Evolutionary conservation across 2,113 vertebrate genomes (phyloP).

Genomic region (Oostethus manadensis): DNA sequence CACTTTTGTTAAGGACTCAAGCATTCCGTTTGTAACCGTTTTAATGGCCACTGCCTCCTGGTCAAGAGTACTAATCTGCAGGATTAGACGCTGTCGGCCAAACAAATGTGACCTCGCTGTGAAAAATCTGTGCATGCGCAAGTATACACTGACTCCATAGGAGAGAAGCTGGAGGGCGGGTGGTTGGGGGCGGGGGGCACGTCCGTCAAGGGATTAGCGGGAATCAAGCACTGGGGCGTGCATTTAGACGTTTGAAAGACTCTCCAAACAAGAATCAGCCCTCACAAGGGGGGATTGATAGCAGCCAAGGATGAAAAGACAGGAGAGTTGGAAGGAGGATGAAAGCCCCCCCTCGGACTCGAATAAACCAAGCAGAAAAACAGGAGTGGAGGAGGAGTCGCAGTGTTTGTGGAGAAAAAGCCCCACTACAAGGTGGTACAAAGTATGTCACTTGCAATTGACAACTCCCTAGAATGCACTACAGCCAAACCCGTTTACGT

Average conservation of each 20-base stretch:
- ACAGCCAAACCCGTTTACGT: too few species aligned
- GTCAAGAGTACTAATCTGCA: slow-evolving; percentile 63
- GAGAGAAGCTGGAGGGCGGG: slow-evolving; percentile 3
- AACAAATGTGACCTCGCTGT: slow-evolving; percentile 60
- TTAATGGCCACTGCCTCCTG: slow-evolving; percentile 61
- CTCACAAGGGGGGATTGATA: slow-evolving; percentile 38
- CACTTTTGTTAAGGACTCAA: slow-evolving; percentile 45
- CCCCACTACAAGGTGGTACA: too few species aligned
- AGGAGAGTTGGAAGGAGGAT: slow-evolving; percentile 16
- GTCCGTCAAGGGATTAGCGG: slow-evolving; percentile 50
- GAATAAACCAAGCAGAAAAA: too few species aligned
- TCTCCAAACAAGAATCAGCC: slow-evolving; percentile 49
- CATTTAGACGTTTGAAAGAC: slow-evolving; percentile 49
- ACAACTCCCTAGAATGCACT: too few species aligned
- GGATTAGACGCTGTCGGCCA: slow-evolving; percentile 56
- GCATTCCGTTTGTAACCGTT: slow-evolving; percentile 64
- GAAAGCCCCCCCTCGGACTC: too few species aligned
- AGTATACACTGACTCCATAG: slow-evolving; percentile 48
- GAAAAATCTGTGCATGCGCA: slow-evolving; percentile 39
- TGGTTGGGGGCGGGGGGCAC: slow-evolving; percentile 8
- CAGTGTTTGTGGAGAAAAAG: too few species aligned
- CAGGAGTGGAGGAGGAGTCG: too few species aligned
- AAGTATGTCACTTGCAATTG: too few species aligned
- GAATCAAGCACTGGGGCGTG: slow-evolving; percentile 42
- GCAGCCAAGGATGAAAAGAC: slow-evolving; percentile 31